Evolutionary conservation across 2,113 vertebrate genomes (phyloP).

Genomic region (Theristicus caerulescens): DNA sequence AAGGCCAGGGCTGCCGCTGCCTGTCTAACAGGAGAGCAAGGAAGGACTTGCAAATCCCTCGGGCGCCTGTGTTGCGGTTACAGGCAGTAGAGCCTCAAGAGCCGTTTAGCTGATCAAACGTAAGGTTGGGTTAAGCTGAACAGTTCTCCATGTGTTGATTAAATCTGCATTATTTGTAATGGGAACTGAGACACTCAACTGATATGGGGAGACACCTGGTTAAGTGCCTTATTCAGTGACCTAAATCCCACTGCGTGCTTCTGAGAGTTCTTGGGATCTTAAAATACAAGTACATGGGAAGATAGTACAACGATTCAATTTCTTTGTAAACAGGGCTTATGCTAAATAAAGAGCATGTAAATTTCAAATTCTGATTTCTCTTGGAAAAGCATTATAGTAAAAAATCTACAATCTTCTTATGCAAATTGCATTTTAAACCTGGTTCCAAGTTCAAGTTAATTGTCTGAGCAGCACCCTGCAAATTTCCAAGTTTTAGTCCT

Average conservation of each 20-base stretch:
- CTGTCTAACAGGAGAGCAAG: background rate
- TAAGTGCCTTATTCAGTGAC: background rate
- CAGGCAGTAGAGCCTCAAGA: background rate
- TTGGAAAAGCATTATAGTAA: background rate
- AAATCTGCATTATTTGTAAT: background rate
- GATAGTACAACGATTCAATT: background rate
- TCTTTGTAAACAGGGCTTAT: background rate
- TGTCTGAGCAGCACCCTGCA: background rate
- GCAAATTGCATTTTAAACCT: background rate
- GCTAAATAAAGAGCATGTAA: background rate
- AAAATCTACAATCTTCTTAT: background rate
- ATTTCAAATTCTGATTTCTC: background rate
- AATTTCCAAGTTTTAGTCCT: background rate
- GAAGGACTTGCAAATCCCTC: background rate
- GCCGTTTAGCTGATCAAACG: background rate
- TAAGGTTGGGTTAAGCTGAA: background rate
- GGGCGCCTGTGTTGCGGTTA: accelerated
- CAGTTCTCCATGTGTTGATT: background rate
- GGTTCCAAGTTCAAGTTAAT: background rate
- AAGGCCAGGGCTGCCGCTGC: background rate
- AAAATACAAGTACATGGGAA: background rate
- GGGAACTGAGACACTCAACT: background rate
- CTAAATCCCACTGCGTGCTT: background rate
- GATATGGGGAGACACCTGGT: background rate
- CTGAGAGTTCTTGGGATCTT: background rate